Base-by-base conservation (phyloP, 2,797 vertebrate species). In the Nyctalus aviator region DNA sequence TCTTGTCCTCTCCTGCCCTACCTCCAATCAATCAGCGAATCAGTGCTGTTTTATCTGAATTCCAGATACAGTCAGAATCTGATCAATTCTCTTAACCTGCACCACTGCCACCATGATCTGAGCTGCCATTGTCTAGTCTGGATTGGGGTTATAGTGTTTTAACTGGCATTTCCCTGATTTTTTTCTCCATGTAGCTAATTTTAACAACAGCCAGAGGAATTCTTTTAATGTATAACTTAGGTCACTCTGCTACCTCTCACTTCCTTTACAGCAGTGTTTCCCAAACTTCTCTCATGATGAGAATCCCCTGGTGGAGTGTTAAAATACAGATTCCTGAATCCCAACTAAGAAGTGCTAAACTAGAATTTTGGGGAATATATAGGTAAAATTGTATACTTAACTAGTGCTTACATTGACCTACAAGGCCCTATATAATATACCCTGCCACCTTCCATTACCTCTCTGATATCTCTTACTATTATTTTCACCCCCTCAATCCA, bases 401-500 rank as follows among this genome's bases (percentile, higher is more conserved):
- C 37, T 41, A 41, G 37, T 41, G 37, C 59, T 88, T 20, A 41
- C 32, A 27, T 4, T 25, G 14, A 37, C 62, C 15, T 50, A 25
- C 0, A 46, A 79, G 15, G 14, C 44, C 1, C 6, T 77, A 3
- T 5, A 3, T 20, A 21, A 20, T 10, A 23, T 57, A 20, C 5
- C 15, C 8, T 1, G 1, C 18, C 10, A 46, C 9, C 12, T 62
- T 37, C 18, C 2, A 2, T 13, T 53, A 37, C 2, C 18, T 73
- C 83, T 84, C 20, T 57, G 17, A 41, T 48, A 32, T 9, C 44
- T 89, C 41, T 25, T 75, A 12, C 50, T 72, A 30, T 2, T 59
- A 2, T 21, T 14, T 5, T 4, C 1, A 3, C 9, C 41, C 27
- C 5, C 0, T 35, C 18, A 11, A 1, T 55, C 5, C 8, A 2